A percentile compares a stretch with the other conserved stretches of the same genome.
phyloP scores from a whole-genome alignment of 2,888 invertebrate species.

The Caenorhabditis drosophilae region DNA sequence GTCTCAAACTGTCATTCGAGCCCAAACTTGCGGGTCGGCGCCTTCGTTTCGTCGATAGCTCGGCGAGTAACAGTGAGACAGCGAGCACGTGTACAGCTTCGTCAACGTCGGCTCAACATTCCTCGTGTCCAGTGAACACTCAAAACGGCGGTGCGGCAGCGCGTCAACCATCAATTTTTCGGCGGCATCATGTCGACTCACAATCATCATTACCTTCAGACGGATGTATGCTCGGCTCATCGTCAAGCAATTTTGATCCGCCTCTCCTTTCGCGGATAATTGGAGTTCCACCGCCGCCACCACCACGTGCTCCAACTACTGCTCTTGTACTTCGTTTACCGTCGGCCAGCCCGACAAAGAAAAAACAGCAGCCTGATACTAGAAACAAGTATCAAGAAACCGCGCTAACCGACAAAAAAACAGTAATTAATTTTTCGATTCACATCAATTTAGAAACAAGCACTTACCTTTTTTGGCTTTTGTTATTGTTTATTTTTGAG shows the following conservation, averaged over 20 bases:
- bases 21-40: constrained; percentile 32
- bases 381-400: constrained; percentile 50
- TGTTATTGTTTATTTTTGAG: not conserved
- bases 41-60: constrained; percentile 38
- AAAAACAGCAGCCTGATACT: constrained; percentile 36
- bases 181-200: too few relatives aligned
- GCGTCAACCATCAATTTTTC: too few relatives aligned
- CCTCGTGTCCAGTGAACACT: not conserved
- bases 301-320: constrained; percentile 48
- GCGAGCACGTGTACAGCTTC: constrained; percentile 20
- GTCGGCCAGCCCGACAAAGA: constrained; percentile 34
- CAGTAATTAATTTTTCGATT: constrained; percentile 24
- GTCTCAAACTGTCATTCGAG: constrained; percentile 29
- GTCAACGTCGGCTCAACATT: constrained; percentile 16
- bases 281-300: constrained; percentile 54
- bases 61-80: constrained; percentile 35
- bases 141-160: too few relatives aligned
- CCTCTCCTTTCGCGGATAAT: constrained; percentile 56
- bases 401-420: constrained; percentile 42
- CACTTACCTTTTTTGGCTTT: too few relatives aligned
- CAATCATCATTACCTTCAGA: constrained; percentile 10
- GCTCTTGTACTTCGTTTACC: constrained; percentile 42
- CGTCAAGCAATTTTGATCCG: constrained; percentile 47
- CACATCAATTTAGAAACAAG: too few relatives aligned
- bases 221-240: constrained; percentile 53